Conservation (phyloP, 2,113 vertebrate genomes). For the Pomatorhinus ruficollis region DNA sequence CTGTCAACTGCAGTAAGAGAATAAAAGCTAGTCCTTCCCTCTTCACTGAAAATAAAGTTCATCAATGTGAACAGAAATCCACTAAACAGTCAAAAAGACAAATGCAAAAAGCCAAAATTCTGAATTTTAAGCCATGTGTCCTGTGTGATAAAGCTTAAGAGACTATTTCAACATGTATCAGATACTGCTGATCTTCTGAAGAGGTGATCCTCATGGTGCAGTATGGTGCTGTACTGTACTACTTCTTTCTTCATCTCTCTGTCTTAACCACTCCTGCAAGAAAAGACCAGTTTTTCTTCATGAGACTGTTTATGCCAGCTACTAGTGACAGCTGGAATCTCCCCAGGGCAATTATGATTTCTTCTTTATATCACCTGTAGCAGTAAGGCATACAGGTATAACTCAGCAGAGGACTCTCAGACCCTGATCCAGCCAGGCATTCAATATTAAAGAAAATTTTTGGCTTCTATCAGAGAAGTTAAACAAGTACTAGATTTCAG, state of each 20-base stretch:
- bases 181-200: neutral
- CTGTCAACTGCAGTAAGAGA: neutral
- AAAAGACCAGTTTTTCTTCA: neutral
- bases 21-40: neutral
- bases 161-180: neutral
- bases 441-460: neutral
- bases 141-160: neutral
- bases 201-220: neutral
- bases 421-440: neutral
- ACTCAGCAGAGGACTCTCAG: neutral
- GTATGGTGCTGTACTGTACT: fast-evolving
- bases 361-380: neutral
- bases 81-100: neutral
- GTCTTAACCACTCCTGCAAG: neutral
- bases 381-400: neutral
- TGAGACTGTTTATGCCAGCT: neutral
- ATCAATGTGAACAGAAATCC: neutral
- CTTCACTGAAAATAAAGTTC: neutral
- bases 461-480: neutral
- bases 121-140: neutral
- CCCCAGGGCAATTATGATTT: neutral
- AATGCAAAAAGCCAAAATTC: neutral
- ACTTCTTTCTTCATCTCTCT: neutral
- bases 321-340: neutral
- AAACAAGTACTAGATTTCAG: neutral